Evolutionary conservation across 1,140 invertebrate species (phyloP).

Genomic region (Steinernema khuongi): DNA sequence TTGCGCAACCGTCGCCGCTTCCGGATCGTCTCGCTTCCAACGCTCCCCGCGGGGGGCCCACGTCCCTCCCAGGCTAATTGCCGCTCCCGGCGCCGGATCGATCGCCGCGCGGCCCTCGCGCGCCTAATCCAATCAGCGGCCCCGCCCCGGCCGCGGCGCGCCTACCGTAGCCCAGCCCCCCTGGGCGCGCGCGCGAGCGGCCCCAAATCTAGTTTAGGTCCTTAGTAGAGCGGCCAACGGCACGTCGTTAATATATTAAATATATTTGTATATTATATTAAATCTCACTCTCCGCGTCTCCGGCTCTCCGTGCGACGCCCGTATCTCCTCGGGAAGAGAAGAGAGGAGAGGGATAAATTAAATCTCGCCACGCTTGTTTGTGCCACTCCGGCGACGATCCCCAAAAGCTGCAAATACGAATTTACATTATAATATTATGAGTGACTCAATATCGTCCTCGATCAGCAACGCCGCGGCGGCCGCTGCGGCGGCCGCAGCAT

Average conservation of each 20-base stretch:
- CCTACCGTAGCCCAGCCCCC: constrained; percentile 15
- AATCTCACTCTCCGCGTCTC: constrained; percentile 12
- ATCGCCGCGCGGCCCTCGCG: background rate
- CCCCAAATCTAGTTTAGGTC: constrained; percentile 16
- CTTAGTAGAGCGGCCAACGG: constrained; percentile 12
- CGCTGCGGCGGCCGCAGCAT: background rate
- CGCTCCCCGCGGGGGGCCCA: background rate
- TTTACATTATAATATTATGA: constrained; percentile 17
- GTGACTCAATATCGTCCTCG: constrained; percentile 15
- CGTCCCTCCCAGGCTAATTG: background rate
- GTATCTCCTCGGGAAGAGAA: background rate
- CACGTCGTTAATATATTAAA: constrained; percentile 17
- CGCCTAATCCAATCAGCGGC: background rate
- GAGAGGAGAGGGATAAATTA: constrained; percentile 14
- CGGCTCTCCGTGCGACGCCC: background rate
- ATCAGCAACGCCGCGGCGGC: constrained; percentile 2
- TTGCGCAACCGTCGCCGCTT: background rate
- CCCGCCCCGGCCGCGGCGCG: background rate
- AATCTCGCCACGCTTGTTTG: constrained; percentile 12
- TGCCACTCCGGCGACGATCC: background rate
- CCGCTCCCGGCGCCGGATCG: background rate
- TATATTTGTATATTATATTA: constrained; percentile 17
- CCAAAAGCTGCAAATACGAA: constrained; percentile 1
- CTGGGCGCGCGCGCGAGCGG: background rate
- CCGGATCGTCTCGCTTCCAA: background rate